Percentiles rank a stretch among this genome's conserved stretches.
Conservation (phyloP, 2,888 invertebrate species). For the Caenorhabditis zanzibari region DNA sequence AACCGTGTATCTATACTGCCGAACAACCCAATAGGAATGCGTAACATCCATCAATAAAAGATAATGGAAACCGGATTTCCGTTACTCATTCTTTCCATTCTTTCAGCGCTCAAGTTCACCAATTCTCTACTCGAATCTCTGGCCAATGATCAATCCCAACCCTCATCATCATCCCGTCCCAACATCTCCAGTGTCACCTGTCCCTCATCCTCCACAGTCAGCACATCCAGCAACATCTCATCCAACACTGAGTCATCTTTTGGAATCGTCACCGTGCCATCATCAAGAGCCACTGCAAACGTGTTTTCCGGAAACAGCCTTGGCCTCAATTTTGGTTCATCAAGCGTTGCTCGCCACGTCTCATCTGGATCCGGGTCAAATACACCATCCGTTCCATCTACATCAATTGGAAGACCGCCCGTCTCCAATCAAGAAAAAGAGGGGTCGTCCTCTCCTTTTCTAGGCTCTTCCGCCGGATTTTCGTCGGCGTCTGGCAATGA, state of each 20-base stretch:
- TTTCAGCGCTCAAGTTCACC: conserved; percentile 65
- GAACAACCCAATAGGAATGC: too few species aligned
- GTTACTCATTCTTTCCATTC: neutral
- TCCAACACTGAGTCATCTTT: conserved; percentile 28
- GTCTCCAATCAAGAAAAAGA: conserved; percentile 60
- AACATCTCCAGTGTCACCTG: neutral
- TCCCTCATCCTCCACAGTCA: neutral
- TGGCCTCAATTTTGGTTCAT: conserved; percentile 67
- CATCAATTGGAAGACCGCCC: conserved; percentile 17
- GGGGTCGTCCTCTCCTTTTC: conserved; percentile 71
- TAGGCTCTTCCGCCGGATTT: conserved; percentile 1
- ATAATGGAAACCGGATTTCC: neutral
- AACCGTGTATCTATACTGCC: too few species aligned
- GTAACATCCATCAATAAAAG: neutral
- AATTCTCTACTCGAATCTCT: conserved; percentile 60
- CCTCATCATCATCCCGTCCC: conserved; percentile 3
- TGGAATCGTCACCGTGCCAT: conserved; percentile 25
- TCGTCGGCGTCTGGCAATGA: conserved; percentile 64
- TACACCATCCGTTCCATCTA: conserved; percentile 15
- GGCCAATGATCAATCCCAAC: conserved; percentile 55
- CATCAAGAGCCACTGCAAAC: conserved; percentile 73
- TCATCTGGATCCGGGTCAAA: conserved; percentile 21
- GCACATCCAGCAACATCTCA: neutral
- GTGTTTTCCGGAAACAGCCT: conserved; percentile 71
- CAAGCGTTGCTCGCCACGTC: conserved; percentile 54